Percentiles rank a stretch among this genome's conserved stretches.
phyloP scores from a whole-genome alignment of 2,113 vertebrate species.

The Solea senegalensis region DNA sequence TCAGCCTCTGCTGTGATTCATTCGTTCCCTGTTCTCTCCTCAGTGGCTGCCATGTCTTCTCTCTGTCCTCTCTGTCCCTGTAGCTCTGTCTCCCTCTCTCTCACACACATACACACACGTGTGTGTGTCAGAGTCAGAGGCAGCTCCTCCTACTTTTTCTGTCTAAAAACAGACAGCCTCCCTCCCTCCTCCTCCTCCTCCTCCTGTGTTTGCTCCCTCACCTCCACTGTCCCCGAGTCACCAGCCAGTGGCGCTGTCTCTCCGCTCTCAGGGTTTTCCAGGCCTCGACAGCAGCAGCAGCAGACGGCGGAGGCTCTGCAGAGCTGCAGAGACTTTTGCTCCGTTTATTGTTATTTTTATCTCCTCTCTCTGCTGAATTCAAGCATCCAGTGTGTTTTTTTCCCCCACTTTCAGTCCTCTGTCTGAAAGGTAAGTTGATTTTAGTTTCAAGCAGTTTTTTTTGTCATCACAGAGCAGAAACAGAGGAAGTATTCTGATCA shows the following conservation, averaged over 20 bases:
- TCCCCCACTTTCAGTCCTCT: background rate
- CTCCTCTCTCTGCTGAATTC: background rate
- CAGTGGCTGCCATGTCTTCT: background rate
- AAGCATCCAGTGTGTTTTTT: background rate
- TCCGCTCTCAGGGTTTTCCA: slow-evolving; percentile 12
- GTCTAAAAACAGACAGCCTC: slow-evolving; percentile 34
- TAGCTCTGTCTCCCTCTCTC: slow-evolving; percentile 17
- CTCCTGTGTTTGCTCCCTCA: slow-evolving; percentile 21
- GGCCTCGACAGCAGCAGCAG: slow-evolving; percentile 30
- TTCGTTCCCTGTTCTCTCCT: background rate
- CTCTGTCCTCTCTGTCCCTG: slow-evolving; percentile 16
- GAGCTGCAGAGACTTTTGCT: slow-evolving; percentile 43
- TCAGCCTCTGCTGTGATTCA: slow-evolving; percentile 1
- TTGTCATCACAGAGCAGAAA: background rate
- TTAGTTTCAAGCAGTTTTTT: no score
- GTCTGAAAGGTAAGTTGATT: background rate
- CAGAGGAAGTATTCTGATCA: background rate
- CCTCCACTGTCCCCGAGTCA: slow-evolving; percentile 40
- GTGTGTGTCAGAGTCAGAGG: slow-evolving; percentile 71
- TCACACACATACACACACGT: slow-evolving; percentile 64
- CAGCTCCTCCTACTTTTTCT: slow-evolving; percentile 60
- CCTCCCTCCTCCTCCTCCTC: slow-evolving; percentile 27
- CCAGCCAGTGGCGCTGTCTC: slow-evolving; percentile 32
- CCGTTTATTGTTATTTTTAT: background rate
- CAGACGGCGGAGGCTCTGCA: slow-evolving; percentile 30